Conservation (phyloP, 2,888 invertebrate genomes). For the Cerastis rubricosa region DNA sequence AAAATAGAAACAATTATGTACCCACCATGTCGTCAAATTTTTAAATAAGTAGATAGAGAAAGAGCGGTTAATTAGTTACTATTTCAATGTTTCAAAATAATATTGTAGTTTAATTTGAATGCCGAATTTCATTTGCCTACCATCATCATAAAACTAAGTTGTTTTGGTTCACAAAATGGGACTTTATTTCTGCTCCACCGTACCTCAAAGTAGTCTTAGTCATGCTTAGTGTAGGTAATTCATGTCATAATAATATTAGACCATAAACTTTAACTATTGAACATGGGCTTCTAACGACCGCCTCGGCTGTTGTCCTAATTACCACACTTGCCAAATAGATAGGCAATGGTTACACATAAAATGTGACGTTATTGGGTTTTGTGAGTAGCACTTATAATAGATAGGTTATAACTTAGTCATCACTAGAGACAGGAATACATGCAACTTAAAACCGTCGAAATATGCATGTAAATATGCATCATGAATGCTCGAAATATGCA, state of each 20-base stretch:
- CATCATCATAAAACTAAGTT: not conserved
- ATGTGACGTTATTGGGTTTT: not conserved
- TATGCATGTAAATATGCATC: not conserved
- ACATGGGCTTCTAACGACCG: constrained; percentile 39
- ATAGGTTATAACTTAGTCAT: not conserved
- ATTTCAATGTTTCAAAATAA: not conserved
- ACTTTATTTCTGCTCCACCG: not conserved
- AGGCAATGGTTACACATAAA: not conserved
- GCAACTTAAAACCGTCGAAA: not conserved
- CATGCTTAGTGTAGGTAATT: not conserved
- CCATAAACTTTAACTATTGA: constrained; percentile 33
- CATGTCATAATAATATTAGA: constrained; percentile 11
- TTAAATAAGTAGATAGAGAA: no score
- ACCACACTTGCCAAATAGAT: constrained; percentile 27
- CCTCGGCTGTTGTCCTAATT: constrained; percentile 40
- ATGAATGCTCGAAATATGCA: no score
- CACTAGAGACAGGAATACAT: not conserved
- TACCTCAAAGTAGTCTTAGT: not conserved
- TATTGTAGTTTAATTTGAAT: not conserved
- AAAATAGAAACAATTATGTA: no score
- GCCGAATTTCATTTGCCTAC: not conserved
- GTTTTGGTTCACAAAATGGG: not conserved
- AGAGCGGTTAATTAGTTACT: no score
- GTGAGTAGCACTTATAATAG: constrained; percentile 7
- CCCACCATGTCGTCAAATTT: no score